phyloP scores from a whole-genome alignment of 2,888 invertebrate genomes.

The Chalcosyrphus nemorum region DNA sequence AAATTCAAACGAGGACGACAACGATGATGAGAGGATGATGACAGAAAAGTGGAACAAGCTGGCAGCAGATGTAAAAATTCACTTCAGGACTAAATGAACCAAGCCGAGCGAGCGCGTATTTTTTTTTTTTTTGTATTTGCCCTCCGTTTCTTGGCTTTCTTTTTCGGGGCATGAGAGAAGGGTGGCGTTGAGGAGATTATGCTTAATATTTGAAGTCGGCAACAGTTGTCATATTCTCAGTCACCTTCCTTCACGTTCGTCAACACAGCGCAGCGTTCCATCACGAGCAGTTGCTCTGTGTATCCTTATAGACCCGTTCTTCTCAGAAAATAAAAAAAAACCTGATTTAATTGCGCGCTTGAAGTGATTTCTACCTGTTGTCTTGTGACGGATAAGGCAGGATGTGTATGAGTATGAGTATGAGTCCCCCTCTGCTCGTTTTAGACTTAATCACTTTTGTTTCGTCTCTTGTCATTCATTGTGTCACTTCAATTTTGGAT shows the following conservation, averaged over 20 bases:
- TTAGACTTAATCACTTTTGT: constrained; percentile 70
- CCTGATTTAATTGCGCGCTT: constrained; percentile 57
- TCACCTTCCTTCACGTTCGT: constrained; percentile 42
- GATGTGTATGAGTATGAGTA: constrained; percentile 11
- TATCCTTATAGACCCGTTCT: constrained; percentile 1
- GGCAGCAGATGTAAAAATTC: constrained; percentile 73
- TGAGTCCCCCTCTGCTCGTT: constrained; percentile 24
- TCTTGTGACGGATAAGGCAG: constrained; percentile 54
- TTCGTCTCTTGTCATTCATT: constrained; percentile 69
- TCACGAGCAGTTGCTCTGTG: constrained; percentile 33
- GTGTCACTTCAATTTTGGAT: constrained; percentile 68
- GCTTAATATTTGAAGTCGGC: constrained; percentile 70
- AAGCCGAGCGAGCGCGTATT: constrained; percentile 13
- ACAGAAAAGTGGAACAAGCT: constrained; percentile 71
- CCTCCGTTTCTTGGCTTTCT: not conserved
- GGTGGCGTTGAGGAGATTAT: constrained; percentile 59
- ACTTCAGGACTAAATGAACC: constrained; percentile 71
- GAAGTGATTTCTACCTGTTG: constrained; percentile 56
- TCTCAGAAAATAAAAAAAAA: constrained; percentile 2
- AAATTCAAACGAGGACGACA: constrained; percentile 20
- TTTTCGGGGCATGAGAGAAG: not conserved
- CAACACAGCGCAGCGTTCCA: constrained; percentile 42
- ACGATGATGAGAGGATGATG: constrained; percentile 68
- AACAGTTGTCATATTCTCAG: constrained; percentile 73
- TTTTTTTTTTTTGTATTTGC: not conserved